phyloP scores from a whole-genome alignment of 2,797 vertebrate genomes.

The Myioborus melanocephalus region DNA sequence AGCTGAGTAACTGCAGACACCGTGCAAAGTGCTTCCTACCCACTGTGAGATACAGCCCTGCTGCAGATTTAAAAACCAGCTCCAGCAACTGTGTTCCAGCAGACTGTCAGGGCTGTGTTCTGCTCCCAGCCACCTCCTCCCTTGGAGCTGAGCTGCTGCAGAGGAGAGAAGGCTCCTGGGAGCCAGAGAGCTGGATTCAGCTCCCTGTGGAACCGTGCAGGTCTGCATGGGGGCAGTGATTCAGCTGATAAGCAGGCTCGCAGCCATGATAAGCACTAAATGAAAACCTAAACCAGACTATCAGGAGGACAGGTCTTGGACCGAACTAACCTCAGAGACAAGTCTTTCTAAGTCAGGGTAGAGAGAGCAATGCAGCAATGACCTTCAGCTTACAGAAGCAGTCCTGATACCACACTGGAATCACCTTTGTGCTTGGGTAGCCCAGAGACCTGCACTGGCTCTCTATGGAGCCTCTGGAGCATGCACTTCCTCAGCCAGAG shows the following conservation, averaged over 20 bases:
- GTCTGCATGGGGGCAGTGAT: background rate
- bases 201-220: background rate
- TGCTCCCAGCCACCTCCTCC: background rate
- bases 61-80: background rate
- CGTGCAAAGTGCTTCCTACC: background rate
- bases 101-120: background rate
- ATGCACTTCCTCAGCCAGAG: background rate
- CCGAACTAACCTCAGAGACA: background rate
- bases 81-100: background rate
- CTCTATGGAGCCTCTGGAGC: background rate
- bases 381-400: background rate
- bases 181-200: background rate
- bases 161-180: background rate
- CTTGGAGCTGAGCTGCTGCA: background rate
- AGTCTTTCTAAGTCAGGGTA: background rate
- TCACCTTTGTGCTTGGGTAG: background rate
- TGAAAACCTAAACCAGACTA: background rate
- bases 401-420: background rate
- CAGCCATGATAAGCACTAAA: background rate
- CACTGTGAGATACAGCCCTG: background rate
- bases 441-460: background rate
- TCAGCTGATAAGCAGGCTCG: background rate
- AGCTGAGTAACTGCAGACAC: slow-evolving; percentile 5
- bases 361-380: background rate
- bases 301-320: background rate